Percentiles rank a stretch among this genome's conserved stretches.
phyloP scores from a whole-genome alignment of 1,140 invertebrate species.

The Plodia interpunctella region DNA sequence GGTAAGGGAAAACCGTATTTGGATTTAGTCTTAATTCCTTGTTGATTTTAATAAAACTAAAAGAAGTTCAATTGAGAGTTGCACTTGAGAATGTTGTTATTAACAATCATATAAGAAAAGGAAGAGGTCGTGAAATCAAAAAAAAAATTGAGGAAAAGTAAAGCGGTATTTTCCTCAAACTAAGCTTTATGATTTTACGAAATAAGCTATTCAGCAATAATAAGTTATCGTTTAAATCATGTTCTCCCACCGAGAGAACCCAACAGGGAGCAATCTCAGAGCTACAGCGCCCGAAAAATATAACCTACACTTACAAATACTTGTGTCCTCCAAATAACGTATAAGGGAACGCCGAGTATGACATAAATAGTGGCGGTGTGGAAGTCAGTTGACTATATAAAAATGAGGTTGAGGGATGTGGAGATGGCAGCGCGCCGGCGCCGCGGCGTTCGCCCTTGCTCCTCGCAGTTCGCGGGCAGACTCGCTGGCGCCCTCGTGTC shows the following conservation, averaged over 20 bases:
- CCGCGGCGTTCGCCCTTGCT: conserved; percentile 42
- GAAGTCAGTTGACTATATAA: conserved; percentile 75
- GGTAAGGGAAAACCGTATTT: too few species aligned
- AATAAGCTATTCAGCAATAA: conserved; percentile 26
- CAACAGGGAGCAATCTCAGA: conserved; percentile 35
- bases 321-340: conserved; percentile 63
- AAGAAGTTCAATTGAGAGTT: too few species aligned
- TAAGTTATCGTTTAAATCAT: conserved; percentile 39
- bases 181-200: conserved; percentile 18
- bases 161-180: conserved; percentile 14
- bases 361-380: conserved; percentile 70
- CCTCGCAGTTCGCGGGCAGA: conserved; percentile 55
- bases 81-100: neutral
- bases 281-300: conserved; percentile 40
- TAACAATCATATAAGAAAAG: neutral
- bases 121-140: conserved; percentile 9
- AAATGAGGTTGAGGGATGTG: conserved; percentile 64
- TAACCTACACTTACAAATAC: conserved; percentile 56
- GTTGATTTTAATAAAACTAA: neutral
- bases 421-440: conserved; percentile 63
- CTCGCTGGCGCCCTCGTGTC: conserved; percentile 62
- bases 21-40: too few species aligned
- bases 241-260: conserved; percentile 23
- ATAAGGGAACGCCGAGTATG: conserved; percentile 65
- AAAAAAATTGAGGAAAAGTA: conserved; percentile 3